Evolutionary conservation across 2,888 invertebrate species (phyloP).

Genomic region (Lutraria lutraria): DNA sequence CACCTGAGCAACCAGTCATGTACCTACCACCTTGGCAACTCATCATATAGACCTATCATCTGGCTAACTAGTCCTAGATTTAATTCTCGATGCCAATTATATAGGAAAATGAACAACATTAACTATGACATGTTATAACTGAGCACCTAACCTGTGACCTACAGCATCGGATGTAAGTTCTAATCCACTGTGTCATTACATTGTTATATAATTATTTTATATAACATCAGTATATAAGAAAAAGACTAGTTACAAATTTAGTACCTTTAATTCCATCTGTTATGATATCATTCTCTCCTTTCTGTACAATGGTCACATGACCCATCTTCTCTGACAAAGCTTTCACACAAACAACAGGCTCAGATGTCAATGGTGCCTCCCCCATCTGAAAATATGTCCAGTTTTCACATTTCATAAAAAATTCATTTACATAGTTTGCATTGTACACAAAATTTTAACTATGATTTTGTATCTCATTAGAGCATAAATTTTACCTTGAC

Average conservation of each 20-base stretch:
- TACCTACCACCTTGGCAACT: neutral
- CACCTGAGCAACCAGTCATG: too few species aligned
- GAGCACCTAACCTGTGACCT: too few species aligned
- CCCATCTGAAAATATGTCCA: slow-evolving; percentile 72
- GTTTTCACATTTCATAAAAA: neutral
- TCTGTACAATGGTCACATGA: slow-evolving; percentile 90
- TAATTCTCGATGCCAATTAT: neutral
- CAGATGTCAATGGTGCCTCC: slow-evolving; percentile 71
- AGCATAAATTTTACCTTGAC: too few species aligned
- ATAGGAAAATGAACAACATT: too few species aligned
- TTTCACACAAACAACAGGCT: slow-evolving; percentile 76
- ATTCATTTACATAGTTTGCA: neutral
- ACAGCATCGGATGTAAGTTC: too few species aligned
- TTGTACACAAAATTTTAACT: too few species aligned
- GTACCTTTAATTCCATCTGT: slow-evolving; percentile 87
- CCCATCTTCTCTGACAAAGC: slow-evolving; percentile 87
- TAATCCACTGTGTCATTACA: too few species aligned
- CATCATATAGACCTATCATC: too few species aligned
- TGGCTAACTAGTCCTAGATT: neutral
- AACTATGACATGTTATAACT: too few species aligned
- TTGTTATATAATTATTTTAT: too few species aligned
- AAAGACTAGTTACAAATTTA: too few species aligned
- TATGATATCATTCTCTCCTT: slow-evolving; percentile 90
- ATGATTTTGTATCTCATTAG: too few species aligned
- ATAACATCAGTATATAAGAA: neutral